phyloP scores from a whole-genome alignment of 2,113 vertebrate genomes.

The Alaudala cheleensis region DNA sequence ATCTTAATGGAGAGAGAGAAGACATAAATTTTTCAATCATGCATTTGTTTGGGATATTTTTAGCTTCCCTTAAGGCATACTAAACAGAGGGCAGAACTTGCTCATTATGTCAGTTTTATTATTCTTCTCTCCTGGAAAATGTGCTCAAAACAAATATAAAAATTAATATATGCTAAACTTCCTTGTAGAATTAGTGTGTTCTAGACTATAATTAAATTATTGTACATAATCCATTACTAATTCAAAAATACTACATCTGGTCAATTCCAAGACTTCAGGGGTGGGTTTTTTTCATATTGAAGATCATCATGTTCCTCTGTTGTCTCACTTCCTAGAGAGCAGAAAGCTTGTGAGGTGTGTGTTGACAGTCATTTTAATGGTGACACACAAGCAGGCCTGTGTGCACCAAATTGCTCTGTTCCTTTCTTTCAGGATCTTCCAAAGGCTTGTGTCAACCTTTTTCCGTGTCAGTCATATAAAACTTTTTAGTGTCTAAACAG shows the following conservation, averaged over 20 bases:
- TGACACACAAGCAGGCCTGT: accelerated
- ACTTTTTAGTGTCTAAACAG: neutral
- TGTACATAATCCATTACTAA: neutral
- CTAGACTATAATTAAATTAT: neutral
- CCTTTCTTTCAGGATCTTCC: neutral
- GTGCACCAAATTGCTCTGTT: neutral
- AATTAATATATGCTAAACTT: neutral
- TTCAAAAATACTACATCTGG: neutral
- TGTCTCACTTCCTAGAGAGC: neutral
- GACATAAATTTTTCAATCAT: neutral
- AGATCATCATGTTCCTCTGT: neutral
- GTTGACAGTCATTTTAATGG: neutral
- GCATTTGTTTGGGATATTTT: neutral
- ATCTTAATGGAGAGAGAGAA: neutral
- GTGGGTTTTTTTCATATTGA: neutral
- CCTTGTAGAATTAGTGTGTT: neutral
- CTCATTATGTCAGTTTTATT: neutral
- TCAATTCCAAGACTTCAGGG: neutral
- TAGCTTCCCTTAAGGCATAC: neutral
- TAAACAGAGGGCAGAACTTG: neutral
- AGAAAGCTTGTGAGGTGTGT: neutral
- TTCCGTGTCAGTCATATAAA: neutral
- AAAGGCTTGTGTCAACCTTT: neutral
- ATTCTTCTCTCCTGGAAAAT: neutral
- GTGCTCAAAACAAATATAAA: neutral